Conservation (phyloP, 2,888 invertebrate species). For the Chirona hameri region DNA sequence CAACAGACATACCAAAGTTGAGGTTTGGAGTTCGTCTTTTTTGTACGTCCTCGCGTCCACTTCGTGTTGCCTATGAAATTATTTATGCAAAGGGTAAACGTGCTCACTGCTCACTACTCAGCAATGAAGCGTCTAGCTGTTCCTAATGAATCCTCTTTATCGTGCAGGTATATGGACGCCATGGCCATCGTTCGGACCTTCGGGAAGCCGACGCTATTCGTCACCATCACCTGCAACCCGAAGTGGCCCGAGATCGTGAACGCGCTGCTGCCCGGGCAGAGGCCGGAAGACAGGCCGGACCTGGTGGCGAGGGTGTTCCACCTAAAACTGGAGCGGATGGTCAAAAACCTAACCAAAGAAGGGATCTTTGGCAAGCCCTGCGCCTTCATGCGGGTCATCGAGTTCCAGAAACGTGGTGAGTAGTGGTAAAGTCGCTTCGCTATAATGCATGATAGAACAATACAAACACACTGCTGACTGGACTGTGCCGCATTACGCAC, state of each 20-base stretch:
- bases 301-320: constrained; percentile 46
- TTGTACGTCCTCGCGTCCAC: too few species aligned
- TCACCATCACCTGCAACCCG: constrained; percentile 50
- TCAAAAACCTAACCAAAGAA: constrained; percentile 40
- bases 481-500: too few species aligned
- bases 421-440: too few species aligned
- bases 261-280: constrained; percentile 42
- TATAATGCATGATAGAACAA: too few species aligned
- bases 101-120: too few species aligned
- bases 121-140: too few species aligned
- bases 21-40: too few species aligned
- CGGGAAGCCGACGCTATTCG: constrained; percentile 49
- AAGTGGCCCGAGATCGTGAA: constrained; percentile 47
- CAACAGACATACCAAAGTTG: too few species aligned
- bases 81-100: too few species aligned
- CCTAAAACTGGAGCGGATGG: constrained; percentile 41
- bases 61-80: too few species aligned
- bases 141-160: too few species aligned
- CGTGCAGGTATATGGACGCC: constrained; percentile 44
- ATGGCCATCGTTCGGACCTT: constrained; percentile 48
- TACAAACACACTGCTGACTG: too few species aligned
- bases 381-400: constrained; percentile 39
- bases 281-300: constrained; percentile 45
- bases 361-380: constrained; percentile 30
- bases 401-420: constrained; percentile 41